These are phyloP conservation scores for Limnephilus rhombicus DNA, from an alignment of 2,888 invertebrate species.

Conservation along the genomic window DNA sequence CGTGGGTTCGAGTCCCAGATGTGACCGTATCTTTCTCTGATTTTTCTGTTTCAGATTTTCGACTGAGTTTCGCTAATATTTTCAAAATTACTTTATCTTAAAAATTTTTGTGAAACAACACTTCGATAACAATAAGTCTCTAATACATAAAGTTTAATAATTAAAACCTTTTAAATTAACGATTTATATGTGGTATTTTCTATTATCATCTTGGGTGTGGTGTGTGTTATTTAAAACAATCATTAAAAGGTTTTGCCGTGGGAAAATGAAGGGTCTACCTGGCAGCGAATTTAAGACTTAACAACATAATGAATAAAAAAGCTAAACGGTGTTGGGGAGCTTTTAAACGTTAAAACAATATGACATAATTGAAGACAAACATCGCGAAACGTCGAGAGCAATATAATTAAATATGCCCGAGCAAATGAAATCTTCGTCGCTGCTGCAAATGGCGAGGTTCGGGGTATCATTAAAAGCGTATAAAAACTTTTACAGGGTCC, in stretches of 20 bases:
- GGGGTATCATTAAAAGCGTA: slow-evolving; percentile 62
- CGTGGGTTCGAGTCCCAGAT: no score
- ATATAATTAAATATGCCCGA: slow-evolving; percentile 64
- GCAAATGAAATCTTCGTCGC: slow-evolving; percentile 62
- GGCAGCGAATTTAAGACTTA: not conserved
- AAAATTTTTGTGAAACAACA: not conserved
- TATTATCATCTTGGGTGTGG: no score
- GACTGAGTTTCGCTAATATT: no score
- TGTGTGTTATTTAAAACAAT: no score
- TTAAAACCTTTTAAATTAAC: not conserved
- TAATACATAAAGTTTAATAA: not conserved
- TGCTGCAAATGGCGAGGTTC: slow-evolving; percentile 62
- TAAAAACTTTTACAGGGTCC: slow-evolving; percentile 60
- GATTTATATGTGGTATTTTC: no score
- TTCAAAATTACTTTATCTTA: no score
- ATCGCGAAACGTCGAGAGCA: slow-evolving; percentile 33
- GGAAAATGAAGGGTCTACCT: not conserved
- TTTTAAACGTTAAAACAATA: slow-evolving; percentile 43
- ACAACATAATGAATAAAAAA: not conserved
- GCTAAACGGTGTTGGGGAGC: not conserved
- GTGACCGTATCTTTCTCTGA: no score
- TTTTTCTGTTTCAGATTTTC: no score
- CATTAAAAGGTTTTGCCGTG: not conserved
- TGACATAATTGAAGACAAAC: slow-evolving; percentile 48
- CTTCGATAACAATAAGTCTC: not conserved